Base-by-base conservation (phyloP, 2,113 vertebrate genomes). In the Ammospiza caudacuta region DNA sequence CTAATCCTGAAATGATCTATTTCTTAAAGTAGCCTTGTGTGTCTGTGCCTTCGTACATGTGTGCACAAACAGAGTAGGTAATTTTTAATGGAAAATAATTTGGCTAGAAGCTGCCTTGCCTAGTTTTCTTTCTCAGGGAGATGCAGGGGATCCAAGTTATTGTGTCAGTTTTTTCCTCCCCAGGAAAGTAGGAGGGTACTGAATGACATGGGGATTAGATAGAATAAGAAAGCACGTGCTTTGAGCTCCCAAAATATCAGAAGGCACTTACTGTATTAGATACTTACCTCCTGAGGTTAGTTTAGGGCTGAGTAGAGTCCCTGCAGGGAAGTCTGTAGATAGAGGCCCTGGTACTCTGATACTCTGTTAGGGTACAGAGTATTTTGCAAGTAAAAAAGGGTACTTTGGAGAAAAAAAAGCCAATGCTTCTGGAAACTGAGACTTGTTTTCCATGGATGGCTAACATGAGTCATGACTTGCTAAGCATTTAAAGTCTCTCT, bases 41-140 rank as follows among this genome's bases (percentile, higher is more conserved):
- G 0, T 28, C 57, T 77, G 15, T 54, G 47, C 16, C 33, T 87
- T 77, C 77, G 44, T 28, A 92, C 15, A 44, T 52, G 35, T 75
- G 52, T 76, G 46, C 92, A 84, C 86, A 96, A 97, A 90, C 72
- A 94, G 85, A 96, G 91, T 70, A 93, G 52, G 78, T 70, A 92
- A 52, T 77, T 92, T 54, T 54, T 92, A 64, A 73, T 91, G 69
- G 61, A 94, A 92, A 82, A 79, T 57, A 46, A 57, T 41, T n/a
- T 5, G 25, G 9, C 44, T 46, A 46, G 57, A 59, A 24, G 22
- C 67, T 24, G 33, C 15, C n/a, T 87, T 20, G 12, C 25, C 5
- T 43, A 9, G 21, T 67, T 87, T 88, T 83, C 25, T 52, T 29
- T 78, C 18, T 25, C 9, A 7, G 39, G 28, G 43, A 63, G 23